Base-by-base conservation (phyloP, 2,113 vertebrate genomes). In the Spea multiplicata region DNA sequence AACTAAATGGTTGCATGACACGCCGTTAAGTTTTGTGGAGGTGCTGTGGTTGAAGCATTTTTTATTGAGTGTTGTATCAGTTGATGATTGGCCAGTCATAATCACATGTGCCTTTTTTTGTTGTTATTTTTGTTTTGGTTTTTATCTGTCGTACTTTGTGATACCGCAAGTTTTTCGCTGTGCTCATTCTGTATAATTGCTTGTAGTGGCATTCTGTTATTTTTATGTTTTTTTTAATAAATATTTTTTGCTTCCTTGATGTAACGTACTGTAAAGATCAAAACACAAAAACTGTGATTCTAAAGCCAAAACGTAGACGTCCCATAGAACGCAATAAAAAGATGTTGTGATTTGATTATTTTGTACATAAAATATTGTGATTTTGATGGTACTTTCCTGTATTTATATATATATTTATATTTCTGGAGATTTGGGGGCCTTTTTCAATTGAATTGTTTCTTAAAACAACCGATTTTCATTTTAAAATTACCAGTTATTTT, bases 1-100 rank as follows among this genome's bases (percentile, higher is more conserved):
- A 91, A 91, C 90, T 88, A 91, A 91, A 91, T 92, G 90, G 91
- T 92, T 94, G 93, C 93, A 94, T 94, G 93, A 93, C 91, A 91
- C 92, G 90, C 92, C 89, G 91, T 93, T 91, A 88, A 91, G 90
- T 93, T 92, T 92, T 88, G 91, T 93, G 93, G 88, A 93, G 93
- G 91, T 93, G 92, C 91, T 88, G 93, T 94, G 92, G 90, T 91
- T 93, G 91, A 92, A 93, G 90, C 92, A 92, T 93, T 93, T 67
- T 90, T 92, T 91, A 91, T 93, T 93, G 90, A 90, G 92, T 93
- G 93, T 93, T 85, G 91, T 94, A 91, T 90, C 91, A 86, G 93
- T 94, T 89, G 88, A 92, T 93, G 91, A 91, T 93, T 92, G 93
- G 90, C 91, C 93, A 93, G 89, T 93, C 92, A 93, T 92, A 89